Conservation (phyloP, 53 echinoderm and acorn worm genomes). For the Henricia sp. region DNA sequence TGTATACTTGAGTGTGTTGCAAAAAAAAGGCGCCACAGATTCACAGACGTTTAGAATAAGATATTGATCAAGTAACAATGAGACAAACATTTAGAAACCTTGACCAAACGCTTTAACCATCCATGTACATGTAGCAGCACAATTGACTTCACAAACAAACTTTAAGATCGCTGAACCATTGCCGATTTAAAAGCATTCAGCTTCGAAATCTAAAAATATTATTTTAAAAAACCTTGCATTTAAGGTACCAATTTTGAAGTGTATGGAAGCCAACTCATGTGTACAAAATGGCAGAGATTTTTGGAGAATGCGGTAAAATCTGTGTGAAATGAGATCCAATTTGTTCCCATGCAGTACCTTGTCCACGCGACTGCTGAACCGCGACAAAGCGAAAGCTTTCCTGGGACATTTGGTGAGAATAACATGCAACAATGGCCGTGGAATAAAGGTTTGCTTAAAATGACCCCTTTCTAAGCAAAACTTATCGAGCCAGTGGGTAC, state of each 20-base stretch:
- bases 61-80: too few relatives aligned
- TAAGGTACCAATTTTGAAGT: neutral
- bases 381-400: neutral
- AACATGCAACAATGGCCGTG: conserved; percentile 2
- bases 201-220: neutral
- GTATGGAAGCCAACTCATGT: neutral
- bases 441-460: neutral
- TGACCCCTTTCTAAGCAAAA: neutral
- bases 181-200: neutral
- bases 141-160: too few relatives aligned
- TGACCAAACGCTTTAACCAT: too few relatives aligned
- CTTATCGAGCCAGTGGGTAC: neutral
- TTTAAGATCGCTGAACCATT: neutral
- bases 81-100: too few relatives aligned
- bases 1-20: too few relatives aligned
- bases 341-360: neutral
- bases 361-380: neutral
- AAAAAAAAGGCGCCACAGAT: too few relatives aligned
- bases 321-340: conserved; percentile 10
- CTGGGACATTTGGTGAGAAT: neutral
- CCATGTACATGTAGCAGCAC: too few relatives aligned
- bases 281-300: neutral
- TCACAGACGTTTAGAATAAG: too few relatives aligned
- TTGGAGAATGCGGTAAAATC: neutral
- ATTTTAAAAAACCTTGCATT: neutral